Evolutionary conservation across 2,888 invertebrate genomes (phyloP).

Genomic region (Phyllotreta striolata): DNA sequence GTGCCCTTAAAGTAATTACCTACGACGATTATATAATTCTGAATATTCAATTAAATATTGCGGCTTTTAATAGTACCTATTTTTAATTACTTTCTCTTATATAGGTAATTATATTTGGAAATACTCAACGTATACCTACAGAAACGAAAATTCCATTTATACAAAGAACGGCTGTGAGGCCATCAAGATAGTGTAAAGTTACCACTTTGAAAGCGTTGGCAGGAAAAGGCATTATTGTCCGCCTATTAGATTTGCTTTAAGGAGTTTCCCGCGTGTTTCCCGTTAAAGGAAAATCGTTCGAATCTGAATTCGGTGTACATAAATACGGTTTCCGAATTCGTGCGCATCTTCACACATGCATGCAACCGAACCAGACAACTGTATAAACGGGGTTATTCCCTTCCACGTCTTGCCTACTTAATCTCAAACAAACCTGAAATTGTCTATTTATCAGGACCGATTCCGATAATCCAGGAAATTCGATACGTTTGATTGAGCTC

Average conservation of each 20-base stretch:
- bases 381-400: conserved; percentile 21
- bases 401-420: background rate
- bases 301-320: conserved; percentile 6
- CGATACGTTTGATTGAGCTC: background rate
- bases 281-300: background rate
- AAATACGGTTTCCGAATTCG: conserved; percentile 19
- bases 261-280: background rate
- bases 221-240: conserved; percentile 1
- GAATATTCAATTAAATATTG: no score
- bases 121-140: no score
- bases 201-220: no score
- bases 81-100: no score
- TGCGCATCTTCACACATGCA: conserved; percentile 25
- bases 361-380: conserved; percentile 17
- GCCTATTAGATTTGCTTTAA: conserved; percentile 1
- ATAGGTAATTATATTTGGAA: no score
- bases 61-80: no score
- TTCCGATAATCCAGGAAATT: background rate
- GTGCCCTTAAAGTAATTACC: no score
- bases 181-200: no score
- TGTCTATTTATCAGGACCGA: background rate
- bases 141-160: no score
- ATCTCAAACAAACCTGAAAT: conserved; percentile 4
- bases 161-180: no score
- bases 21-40: no score